phyloP scores from a whole-genome alignment of 2,888 invertebrate species.

The Tenthredo distinguenda region DNA sequence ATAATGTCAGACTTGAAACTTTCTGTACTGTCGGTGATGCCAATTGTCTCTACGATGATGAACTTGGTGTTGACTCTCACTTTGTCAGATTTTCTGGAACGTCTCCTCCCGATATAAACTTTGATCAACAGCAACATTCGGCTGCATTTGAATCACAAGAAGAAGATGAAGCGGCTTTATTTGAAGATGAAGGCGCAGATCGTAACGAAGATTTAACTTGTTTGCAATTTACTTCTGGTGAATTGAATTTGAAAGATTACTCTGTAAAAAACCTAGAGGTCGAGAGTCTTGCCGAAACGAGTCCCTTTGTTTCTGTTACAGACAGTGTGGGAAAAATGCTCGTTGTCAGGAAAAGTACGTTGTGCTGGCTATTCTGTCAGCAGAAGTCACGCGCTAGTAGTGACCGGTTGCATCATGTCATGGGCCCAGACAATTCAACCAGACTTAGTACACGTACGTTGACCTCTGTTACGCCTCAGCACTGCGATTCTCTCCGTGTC shows the following conservation, averaged over 20 bases:
- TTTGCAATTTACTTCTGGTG: not conserved
- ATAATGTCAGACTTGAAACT: conserved; percentile 1
- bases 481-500: not conserved
- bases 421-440: conserved; percentile 11
- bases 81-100: not conserved
- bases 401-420: not conserved
- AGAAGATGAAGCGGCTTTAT: conserved; percentile 7
- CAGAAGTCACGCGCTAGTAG: conserved; percentile 6
- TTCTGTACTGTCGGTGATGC: conserved; percentile 4
- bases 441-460: not conserved
- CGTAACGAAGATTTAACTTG: not conserved
- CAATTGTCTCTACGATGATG: conserved; percentile 1
- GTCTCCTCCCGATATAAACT: not conserved
- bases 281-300: conserved; percentile 1
- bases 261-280: not conserved
- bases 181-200: not conserved
- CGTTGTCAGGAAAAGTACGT: conserved; percentile 15
- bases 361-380: conserved; percentile 30
- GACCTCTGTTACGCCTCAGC: not conserved
- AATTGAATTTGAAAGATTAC: conserved; percentile 7
- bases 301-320: conserved; percentile 19
- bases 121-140: not conserved
- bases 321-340: conserved; percentile 6
- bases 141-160: not conserved
- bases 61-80: not conserved